phyloP scores from a whole-genome alignment of 2,113 vertebrate species.

The Sinocyclocheilus anophthalmus region DNA sequence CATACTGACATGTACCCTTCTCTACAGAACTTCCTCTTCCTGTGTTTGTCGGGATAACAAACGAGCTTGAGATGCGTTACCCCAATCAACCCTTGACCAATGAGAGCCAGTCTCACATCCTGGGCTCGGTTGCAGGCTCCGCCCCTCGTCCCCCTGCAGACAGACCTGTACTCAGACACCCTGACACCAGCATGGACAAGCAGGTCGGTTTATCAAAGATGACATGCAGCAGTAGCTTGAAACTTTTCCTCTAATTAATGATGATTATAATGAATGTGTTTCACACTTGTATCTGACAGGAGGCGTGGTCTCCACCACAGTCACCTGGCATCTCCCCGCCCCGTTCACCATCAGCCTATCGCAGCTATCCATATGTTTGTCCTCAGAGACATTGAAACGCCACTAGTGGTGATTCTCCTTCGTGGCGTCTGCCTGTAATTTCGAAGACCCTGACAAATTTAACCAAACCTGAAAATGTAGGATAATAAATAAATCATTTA shows the following conservation, averaged over 20 bases:
- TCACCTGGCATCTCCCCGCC: conserved; percentile 84
- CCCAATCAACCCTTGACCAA: conserved; percentile 61
- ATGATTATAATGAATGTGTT: no score
- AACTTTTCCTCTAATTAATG: no score
- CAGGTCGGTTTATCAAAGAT: conserved; percentile 73
- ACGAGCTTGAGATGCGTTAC: conserved; percentile 78
- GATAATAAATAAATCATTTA: no score
- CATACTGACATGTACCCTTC: background rate
- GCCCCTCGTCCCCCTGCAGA: conserved; percentile 74
- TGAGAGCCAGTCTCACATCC: conserved; percentile 76
- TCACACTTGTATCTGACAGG: conserved; percentile 70
- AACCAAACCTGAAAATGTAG: no score
- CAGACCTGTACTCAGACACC: conserved; percentile 78
- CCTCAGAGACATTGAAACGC: no score
- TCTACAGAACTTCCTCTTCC: conserved; percentile 87
- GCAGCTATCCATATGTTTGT: conserved; percentile 77
- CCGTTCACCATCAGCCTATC: conserved; percentile 81
- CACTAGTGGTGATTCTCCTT: no score
- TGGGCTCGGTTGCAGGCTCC: conserved; percentile 57
- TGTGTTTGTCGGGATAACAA: conserved; percentile 83
- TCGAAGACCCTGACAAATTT: no score
- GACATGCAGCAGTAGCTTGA: background rate
- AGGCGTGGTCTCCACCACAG: conserved; percentile 77
- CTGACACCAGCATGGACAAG: conserved; percentile 76
- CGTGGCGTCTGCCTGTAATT: no score